Conservation (phyloP, 2,888 invertebrate genomes). For the Hoplodrina blanda region DNA sequence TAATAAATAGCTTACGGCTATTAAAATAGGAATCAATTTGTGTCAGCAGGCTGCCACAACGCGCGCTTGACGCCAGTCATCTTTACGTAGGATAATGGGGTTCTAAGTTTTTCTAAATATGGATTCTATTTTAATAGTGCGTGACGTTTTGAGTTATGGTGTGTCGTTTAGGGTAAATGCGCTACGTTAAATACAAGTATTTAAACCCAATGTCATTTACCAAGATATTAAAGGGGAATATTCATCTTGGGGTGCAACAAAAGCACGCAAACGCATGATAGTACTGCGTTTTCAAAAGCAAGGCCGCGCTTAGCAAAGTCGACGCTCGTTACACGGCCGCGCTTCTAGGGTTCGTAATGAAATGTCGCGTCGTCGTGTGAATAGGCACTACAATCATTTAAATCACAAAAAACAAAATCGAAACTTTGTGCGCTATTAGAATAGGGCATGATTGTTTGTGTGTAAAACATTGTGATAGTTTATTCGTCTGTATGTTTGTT, state of each 20-base stretch:
- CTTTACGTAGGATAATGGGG: conserved; percentile 25
- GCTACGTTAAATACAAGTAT: not conserved
- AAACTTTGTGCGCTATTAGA: conserved; percentile 50
- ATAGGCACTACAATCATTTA: conserved; percentile 1
- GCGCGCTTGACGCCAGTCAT: not conserved
- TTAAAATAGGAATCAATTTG: not conserved
- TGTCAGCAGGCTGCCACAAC: not conserved
- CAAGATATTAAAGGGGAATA: not conserved
- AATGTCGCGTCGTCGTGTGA: not conserved
- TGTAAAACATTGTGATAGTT: conserved; percentile 79
- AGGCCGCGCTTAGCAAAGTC: not conserved
- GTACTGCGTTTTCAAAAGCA: not conserved
- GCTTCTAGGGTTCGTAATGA: not conserved
- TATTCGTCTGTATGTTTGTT: conserved; percentile 75
- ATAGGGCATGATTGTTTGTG: conserved; percentile 62
- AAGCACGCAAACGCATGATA: not conserved
- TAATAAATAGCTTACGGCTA: not conserved
- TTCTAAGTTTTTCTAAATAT: conserved; percentile 60
- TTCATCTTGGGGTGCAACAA: conserved; percentile 1
- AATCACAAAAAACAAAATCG: not conserved
- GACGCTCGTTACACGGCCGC: too few relatives aligned
- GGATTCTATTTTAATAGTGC: conserved; percentile 51
- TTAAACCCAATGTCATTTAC: not conserved
- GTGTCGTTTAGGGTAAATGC: not conserved
- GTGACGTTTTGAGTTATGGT: conserved; percentile 20